Evolutionary conservation across 2,888 invertebrate genomes (phyloP).

Genomic region (Hirtodrosophila cameraria): DNA sequence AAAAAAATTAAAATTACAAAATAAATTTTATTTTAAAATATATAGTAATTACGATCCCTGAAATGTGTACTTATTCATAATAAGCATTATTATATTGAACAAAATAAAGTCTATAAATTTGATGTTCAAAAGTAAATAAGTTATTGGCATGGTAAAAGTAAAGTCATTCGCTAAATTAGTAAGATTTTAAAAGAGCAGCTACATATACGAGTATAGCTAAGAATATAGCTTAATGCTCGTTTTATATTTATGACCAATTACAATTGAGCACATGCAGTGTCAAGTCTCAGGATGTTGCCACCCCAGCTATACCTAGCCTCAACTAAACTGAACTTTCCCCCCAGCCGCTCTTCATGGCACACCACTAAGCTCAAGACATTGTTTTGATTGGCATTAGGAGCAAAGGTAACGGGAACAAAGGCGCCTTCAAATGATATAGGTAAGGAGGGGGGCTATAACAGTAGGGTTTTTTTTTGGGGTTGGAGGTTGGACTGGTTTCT

Average conservation of each 20-base stretch:
- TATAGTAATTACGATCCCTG: too few species aligned
- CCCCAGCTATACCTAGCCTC: neutral
- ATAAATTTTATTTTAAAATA: too few species aligned
- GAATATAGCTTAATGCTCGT: constrained; percentile 16
- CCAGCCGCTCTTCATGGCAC: neutral
- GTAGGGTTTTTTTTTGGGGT: constrained; percentile 6
- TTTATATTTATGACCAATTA: constrained; percentile 57
- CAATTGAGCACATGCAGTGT: constrained; percentile 3
- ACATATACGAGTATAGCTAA: too few species aligned
- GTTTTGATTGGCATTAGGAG: constrained; percentile 56
- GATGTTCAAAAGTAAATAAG: too few species aligned
- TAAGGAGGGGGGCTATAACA: neutral
- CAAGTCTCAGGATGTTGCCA: neutral
- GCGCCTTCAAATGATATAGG: constrained; percentile 25
- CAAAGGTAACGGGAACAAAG: constrained; percentile 17
- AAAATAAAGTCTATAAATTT: too few species aligned
- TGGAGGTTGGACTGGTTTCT: constrained; percentile 1
- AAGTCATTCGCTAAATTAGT: too few species aligned
- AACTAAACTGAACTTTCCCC: neutral
- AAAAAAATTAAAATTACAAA: too few species aligned
- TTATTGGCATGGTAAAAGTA: too few species aligned
- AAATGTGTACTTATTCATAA: too few species aligned
- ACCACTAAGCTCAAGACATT: constrained; percentile 21
- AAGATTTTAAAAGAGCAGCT: neutral
- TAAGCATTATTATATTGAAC: too few species aligned